Evolutionary conservation across 2,888 invertebrate genomes (phyloP), one percentile per base, ranked within the genome.

Genomic region (Zeuzera pyrina): DNA sequence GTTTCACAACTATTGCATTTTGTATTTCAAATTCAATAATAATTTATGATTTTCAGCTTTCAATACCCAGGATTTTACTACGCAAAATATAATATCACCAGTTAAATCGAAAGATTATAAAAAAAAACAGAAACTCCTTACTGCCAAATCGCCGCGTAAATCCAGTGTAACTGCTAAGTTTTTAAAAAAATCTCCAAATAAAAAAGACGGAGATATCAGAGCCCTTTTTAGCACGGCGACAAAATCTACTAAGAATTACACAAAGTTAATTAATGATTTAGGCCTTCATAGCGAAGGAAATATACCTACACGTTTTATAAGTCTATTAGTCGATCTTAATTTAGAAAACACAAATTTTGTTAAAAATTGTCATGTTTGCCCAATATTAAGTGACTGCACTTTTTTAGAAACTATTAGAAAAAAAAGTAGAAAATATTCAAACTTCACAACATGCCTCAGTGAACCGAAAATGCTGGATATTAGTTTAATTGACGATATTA

Each of bases 151-250:
- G n/a, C n/a, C n/a, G 19, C 5, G 8, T 6, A 11, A 42, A 44
- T 24, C n/a, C n/a, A n/a, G n/a, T n/a, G n/a, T n/a, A n/a, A n/a
- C n/a, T n/a, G 53, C 52, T 21, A 73, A 68, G 45, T 12, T 35
- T 2, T 6, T 39, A 12, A 12, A 36, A 3, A 78, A 73, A 47
- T 67, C 76, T 7, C 70, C 69, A 1, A 50, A 39, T 2, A 73
- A 77, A 58, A 73, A 65, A 63, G 57, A 86, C 52, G 76, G 84
- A 1, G 87, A 88, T 36, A 87, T 88, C 15, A 65, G 87, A 53
- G 78, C 81, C 29, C 66, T 88, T 38, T 87, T 88, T 29, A 71
- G 74, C 38, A 71, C 74, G 6, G 64, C 63, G 0, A 79, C 74
- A 0, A 84, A 74, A 53, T 74, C 76, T n/a, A 78, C 74, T 8